phyloP scores from a whole-genome alignment of 23 tunicate species.

The Aplidium turbinatum region DNA sequence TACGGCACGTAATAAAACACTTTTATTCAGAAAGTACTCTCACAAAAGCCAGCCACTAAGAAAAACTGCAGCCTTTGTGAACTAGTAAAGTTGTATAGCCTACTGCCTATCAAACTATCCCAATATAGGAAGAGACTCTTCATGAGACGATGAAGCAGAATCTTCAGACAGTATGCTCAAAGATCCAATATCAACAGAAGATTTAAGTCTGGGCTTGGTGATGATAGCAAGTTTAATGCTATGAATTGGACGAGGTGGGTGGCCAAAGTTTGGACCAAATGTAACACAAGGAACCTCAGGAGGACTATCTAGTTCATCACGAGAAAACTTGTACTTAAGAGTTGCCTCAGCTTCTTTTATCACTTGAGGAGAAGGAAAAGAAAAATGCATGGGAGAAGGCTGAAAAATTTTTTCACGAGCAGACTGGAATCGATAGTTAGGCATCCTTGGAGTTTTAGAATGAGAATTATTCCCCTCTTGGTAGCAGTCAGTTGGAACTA shows the following conservation, averaged over 20 bases:
- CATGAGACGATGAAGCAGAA: not conserved
- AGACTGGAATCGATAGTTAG: not conserved
- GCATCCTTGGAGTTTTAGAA: not conserved
- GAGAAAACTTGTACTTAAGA: constrained; percentile 36
- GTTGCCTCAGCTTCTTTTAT: constrained; percentile 21
- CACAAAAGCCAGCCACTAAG: too few relatives aligned
- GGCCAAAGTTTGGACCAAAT: constrained; percentile 64
- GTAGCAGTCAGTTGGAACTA: not conserved
- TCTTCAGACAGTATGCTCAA: not conserved
- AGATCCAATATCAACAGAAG: constrained; percentile 6
- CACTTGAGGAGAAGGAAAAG: constrained; percentile 31
- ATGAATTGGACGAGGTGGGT: constrained; percentile 52
- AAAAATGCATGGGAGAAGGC: constrained; percentile 78
- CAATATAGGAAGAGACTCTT: not conserved
- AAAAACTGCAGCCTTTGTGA: too few relatives aligned
- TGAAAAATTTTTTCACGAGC: constrained; percentile 46
- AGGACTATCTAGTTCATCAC: constrained; percentile 62
- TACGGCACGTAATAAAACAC: too few relatives aligned
- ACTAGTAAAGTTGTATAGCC: too few relatives aligned
- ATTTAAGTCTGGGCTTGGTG: constrained; percentile 63
- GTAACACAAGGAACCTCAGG: constrained; percentile 86
- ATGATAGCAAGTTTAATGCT: constrained; percentile 71
- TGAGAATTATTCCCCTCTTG: too few relatives aligned
- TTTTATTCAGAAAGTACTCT: too few relatives aligned
- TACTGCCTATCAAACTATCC: too few relatives aligned